Base-by-base conservation (phyloP, 1,140 invertebrate genomes). In the Phenacoccus solenopsis region DNA sequence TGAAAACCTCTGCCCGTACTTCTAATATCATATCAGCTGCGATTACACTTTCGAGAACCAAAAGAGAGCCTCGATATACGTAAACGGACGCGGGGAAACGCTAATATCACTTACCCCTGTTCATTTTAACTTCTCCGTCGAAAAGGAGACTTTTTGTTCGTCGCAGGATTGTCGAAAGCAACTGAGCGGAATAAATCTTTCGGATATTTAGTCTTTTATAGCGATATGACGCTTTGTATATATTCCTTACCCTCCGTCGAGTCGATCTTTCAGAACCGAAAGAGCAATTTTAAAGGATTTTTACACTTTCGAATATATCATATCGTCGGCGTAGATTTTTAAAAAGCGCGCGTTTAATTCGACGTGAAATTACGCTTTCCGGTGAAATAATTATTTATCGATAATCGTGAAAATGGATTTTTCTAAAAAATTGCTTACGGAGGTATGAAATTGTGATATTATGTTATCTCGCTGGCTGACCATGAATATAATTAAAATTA, bases 131-230 rank as follows among this genome's bases (percentile, higher is more conserved):
- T 64, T 64, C 59, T 64, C 21, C 59, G 59, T 64, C 59, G 25
- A 64, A 24, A 64, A 64, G 32, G 25, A 64, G 59, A 64, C 22
- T 64, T 64, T 64, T 64, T 64, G 59, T 64, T 64, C 59, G 59
- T 24, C 22, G 59, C 2, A 64, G 59, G 59, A 64, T 64, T 64
- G 59, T 64, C 59, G 59, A 3, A 64, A 27, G 59, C 59, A 64
- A 64, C 59, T 64, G 59, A 64, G 59, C 59, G 59, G 59, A 64
- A 64, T 64, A 64, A 64, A 20, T 64, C 59, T 64, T 64, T 64
- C 59, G 25, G 59, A 64, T 64, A 64, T 64, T 64, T 64, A 64
- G 59, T 64, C 59, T 64, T 64, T 64, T 64, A 64, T 27, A 25
- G 16, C 21, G 59, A 27, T 27, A 27, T 25, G 9, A 25, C 59